A percentile compares a stretch with the other conserved stretches of the same genome.
Conservation (phyloP, 2,113 vertebrate species). For the Burhinus oedicnemus region DNA sequence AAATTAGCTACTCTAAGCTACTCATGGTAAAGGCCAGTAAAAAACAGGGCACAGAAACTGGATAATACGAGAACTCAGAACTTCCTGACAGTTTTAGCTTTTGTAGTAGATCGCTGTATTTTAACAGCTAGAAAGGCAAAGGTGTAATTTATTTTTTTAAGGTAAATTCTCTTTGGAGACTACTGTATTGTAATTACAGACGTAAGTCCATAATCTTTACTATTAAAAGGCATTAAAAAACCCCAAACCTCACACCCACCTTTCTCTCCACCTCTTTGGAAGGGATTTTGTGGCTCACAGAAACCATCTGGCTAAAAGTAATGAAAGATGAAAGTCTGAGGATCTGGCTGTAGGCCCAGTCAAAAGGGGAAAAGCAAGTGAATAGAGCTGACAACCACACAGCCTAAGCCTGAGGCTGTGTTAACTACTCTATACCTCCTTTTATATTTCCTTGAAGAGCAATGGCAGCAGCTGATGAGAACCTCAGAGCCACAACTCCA, state of each 20-base stretch:
- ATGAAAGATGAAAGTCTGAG: neutral
- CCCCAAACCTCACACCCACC: neutral
- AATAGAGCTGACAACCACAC: neutral
- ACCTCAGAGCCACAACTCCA: neutral
- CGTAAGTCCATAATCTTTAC: neutral
- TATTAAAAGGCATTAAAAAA: neutral
- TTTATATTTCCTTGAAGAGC: neutral
- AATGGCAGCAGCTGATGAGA: neutral
- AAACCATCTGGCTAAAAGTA: neutral
- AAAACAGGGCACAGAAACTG: neutral
- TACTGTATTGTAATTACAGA: neutral
- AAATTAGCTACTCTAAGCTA: neutral
- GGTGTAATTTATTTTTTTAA: neutral
- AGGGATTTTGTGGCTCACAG: neutral
- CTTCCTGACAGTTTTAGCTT: neutral
- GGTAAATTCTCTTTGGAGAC: neutral
- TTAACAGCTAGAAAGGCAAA: neutral
- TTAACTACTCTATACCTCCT: neutral
- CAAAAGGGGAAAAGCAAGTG: neutral
- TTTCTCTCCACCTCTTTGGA: neutral
- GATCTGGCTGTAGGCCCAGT: constrained; percentile 3
- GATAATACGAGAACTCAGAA: neutral
- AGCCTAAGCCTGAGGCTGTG: neutral
- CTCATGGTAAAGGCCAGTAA: neutral
- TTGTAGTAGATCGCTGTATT: neutral